Evolutionary conservation across 2,888 invertebrate species (phyloP).

Genomic region (Idaea biselata): DNA sequence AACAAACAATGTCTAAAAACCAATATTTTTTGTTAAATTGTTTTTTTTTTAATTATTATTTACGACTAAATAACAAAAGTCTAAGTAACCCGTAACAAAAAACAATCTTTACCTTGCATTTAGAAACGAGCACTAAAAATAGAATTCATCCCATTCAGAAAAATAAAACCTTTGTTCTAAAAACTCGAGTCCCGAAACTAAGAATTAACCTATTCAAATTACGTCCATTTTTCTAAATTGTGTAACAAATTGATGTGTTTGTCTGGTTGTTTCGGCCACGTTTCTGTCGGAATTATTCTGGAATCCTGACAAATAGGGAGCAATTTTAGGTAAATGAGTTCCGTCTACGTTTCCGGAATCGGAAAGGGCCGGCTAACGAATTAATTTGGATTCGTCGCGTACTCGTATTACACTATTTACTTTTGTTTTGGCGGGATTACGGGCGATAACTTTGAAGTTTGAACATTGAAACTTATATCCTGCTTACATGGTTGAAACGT

Average conservation of each 20-base stretch:
- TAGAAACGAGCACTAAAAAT: too few relatives aligned
- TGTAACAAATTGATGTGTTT: neutral
- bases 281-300: constrained; percentile 49
- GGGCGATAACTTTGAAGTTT: neutral
- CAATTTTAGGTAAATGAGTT: constrained; percentile 65
- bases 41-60: too few relatives aligned
- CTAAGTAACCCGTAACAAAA: too few relatives aligned
- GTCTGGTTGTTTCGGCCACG: constrained; percentile 13
- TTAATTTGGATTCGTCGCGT: constrained; percentile 49
- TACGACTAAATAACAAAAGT: too few relatives aligned
- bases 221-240: neutral
- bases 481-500: too few relatives aligned
- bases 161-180: too few relatives aligned
- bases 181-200: neutral
- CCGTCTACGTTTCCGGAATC: constrained; percentile 41
- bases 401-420: constrained; percentile 26
- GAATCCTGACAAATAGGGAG: constrained; percentile 65
- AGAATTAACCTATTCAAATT: neutral
- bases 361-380: constrained; percentile 43
- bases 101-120: too few relatives aligned
- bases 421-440: neutral
- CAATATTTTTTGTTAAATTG: too few relatives aligned
- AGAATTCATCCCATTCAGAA: too few relatives aligned
- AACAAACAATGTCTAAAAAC: too few relatives aligned
- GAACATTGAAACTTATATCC: neutral